A percentile compares a stretch with the other conserved stretches of the same genome.
Evolutionary conservation across 2,888 invertebrate genomes (phyloP).

Genomic region (Polyommatus icarus): DNA sequence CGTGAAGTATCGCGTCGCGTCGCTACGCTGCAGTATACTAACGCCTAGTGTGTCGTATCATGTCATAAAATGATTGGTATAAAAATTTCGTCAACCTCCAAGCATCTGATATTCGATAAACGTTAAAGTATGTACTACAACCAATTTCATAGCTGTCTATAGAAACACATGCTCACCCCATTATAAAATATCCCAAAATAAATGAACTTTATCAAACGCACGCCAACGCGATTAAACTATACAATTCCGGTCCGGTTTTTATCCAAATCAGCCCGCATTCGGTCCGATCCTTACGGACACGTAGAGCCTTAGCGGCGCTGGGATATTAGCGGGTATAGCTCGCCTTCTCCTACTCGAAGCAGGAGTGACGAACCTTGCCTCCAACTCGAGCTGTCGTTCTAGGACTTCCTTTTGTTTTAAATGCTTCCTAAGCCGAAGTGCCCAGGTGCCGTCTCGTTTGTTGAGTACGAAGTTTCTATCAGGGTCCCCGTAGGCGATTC

Average conservation of each 20-base stretch:
- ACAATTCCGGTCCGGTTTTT: background rate
- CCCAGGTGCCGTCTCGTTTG: constrained; percentile 68
- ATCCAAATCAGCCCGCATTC: constrained; percentile 45
- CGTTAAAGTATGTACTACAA: too few relatives aligned
- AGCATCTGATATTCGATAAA: too few relatives aligned
- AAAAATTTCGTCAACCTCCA: too few relatives aligned
- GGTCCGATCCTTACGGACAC: constrained; percentile 62
- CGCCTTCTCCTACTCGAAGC: constrained; percentile 45
- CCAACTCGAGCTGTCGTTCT: constrained; percentile 64
- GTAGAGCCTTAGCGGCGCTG: constrained; percentile 65
- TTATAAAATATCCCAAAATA: background rate
- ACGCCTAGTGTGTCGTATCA: too few relatives aligned
- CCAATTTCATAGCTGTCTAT: too few relatives aligned
- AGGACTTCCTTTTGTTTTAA: constrained; percentile 50
- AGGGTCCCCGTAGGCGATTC: constrained; percentile 64
- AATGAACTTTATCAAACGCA: background rate
- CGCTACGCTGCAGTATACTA: too few relatives aligned
- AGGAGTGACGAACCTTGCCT: constrained; percentile 64
- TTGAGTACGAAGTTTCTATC: constrained; percentile 58
- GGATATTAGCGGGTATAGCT: constrained; percentile 45
- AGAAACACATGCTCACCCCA: background rate
- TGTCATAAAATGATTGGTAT: too few relatives aligned
- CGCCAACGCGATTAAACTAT: constrained; percentile 22
- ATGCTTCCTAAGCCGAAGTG: constrained; percentile 59
- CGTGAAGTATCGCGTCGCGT: too few relatives aligned